These are phyloP conservation scores for Dryomyza anilis DNA, from an alignment of 2,888 invertebrate genomes.

Conservation along the genomic window DNA sequence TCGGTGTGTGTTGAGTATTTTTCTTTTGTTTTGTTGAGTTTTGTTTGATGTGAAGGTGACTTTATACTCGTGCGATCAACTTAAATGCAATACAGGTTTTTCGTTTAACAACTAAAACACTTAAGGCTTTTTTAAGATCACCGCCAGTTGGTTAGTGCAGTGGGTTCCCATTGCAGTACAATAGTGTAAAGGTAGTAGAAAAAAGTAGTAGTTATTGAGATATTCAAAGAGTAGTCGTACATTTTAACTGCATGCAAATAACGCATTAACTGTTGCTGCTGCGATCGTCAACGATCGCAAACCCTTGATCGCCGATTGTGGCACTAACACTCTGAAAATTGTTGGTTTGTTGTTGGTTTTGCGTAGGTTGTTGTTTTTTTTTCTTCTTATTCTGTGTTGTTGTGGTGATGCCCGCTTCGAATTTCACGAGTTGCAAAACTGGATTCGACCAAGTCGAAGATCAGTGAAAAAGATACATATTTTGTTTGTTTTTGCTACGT, in stretches of 20 bases:
- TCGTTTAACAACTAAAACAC: neutral
- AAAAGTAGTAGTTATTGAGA: too few species aligned
- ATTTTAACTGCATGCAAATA: too few species aligned
- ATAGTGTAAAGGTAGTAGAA: too few species aligned
- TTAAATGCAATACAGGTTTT: constrained; percentile 18
- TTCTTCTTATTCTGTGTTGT: neutral
- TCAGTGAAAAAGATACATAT: too few species aligned
- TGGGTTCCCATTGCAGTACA: too few species aligned
- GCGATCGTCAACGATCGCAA: neutral
- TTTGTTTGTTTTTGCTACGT: too few species aligned
- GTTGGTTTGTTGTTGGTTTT: neutral
- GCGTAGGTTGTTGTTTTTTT: neutral
- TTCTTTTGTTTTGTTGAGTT: neutral
- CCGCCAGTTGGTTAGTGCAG: too few species aligned
- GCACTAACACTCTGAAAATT: too few species aligned
- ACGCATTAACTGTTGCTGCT: neutral
- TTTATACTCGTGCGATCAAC: neutral
- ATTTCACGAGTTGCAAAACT: too few species aligned
- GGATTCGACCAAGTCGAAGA: too few species aligned
- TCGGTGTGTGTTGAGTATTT: neutral
- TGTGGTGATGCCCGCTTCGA: neutral
- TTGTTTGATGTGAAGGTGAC: constrained; percentile 11
- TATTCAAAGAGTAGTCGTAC: too few species aligned
- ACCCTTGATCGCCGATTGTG: too few species aligned
- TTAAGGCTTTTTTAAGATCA: constrained; percentile 4